Evolutionary conservation across 2,113 vertebrate genomes (phyloP).

Genomic region (Coreoperca whiteheadi): DNA sequence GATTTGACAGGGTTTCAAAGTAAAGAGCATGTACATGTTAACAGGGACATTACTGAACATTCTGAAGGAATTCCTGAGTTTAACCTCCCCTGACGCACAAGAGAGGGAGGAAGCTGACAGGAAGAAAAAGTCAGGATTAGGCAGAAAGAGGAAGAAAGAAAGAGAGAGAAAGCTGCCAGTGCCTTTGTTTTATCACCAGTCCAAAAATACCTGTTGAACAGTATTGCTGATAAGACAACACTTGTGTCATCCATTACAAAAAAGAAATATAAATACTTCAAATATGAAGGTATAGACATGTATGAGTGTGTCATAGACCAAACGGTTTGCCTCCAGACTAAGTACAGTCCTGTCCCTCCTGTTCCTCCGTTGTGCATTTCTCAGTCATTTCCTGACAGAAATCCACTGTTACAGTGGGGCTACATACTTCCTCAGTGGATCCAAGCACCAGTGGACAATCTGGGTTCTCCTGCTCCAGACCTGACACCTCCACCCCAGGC

Average conservation of each 20-base stretch:
- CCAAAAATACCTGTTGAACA: slow-evolving; percentile 73
- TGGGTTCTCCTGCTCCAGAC: slow-evolving; percentile 75
- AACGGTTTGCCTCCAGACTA: slow-evolving; percentile 67
- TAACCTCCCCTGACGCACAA: slow-evolving; percentile 88
- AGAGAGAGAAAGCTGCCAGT: slow-evolving; percentile 68
- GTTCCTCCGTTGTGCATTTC: slow-evolving; percentile 96
- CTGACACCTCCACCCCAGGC: slow-evolving; percentile 9
- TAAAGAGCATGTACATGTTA: slow-evolving; percentile 57
- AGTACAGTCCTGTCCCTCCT: slow-evolving; percentile 88
- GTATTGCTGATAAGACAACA: slow-evolving; percentile 80
- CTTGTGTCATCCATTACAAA: slow-evolving; percentile 68
- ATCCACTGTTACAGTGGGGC: slow-evolving; percentile 93
- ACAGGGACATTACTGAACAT: slow-evolving; percentile 87
- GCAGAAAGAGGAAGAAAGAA: slow-evolving; percentile 18
- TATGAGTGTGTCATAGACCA: slow-evolving; percentile 31
- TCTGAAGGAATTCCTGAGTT: slow-evolving; percentile 98
- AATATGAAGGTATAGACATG: slow-evolving; percentile 70
- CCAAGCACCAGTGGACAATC: slow-evolving; percentile 83
- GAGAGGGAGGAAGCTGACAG: slow-evolving; percentile 85
- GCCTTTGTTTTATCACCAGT: slow-evolving; percentile 59
- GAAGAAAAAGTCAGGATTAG: slow-evolving; percentile 39
- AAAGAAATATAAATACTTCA: slow-evolving; percentile 52
- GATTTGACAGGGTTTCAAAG: slow-evolving; percentile 62
- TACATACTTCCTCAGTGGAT: slow-evolving; percentile 87
- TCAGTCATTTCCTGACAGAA: slow-evolving; percentile 99